Conservation (phyloP, 2,888 invertebrate species). For the Caenorhabditis sulstoni region DNA sequence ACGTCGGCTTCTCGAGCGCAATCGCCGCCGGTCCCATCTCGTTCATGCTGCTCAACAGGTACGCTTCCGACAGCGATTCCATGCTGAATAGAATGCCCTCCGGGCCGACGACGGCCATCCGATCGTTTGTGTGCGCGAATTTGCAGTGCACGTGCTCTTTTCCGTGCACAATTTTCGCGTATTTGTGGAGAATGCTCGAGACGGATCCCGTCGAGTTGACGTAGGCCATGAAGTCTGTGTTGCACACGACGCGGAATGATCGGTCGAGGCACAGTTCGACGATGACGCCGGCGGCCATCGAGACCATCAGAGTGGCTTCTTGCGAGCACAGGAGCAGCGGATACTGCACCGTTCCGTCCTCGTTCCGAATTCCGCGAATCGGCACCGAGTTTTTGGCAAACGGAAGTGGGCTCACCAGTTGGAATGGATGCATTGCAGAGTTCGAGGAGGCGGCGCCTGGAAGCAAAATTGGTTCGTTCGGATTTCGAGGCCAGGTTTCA, state of each 20-base stretch:
- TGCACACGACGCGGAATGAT: slow-evolving; percentile 81
- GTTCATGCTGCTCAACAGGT: slow-evolving; percentile 62
- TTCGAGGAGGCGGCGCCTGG: neutral
- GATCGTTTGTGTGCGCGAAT: slow-evolving; percentile 72
- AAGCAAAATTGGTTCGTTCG: neutral
- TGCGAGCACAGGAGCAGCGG: slow-evolving; percentile 81
- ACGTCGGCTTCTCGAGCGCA: slow-evolving; percentile 80
- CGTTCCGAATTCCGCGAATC: slow-evolving; percentile 47
- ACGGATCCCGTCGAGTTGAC: slow-evolving; percentile 80
- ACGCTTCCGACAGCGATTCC: slow-evolving; percentile 70
- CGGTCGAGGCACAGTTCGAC: slow-evolving; percentile 82
- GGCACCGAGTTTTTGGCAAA: slow-evolving; percentile 34
- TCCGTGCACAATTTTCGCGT: slow-evolving; percentile 81
- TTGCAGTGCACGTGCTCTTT: slow-evolving; percentile 81
- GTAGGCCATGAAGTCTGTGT: slow-evolving; percentile 81
- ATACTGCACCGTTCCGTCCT: slow-evolving; percentile 66
- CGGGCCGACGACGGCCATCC: slow-evolving; percentile 74
- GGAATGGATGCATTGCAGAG: slow-evolving; percentile 23
- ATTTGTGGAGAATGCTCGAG: slow-evolving; percentile 81
- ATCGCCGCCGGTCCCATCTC: slow-evolving; percentile 80
- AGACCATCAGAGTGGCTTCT: slow-evolving; percentile 81
- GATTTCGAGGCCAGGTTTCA: no score
- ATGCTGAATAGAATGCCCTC: slow-evolving; percentile 79
- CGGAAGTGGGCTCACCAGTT: slow-evolving; percentile 45
- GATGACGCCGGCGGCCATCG: slow-evolving; percentile 81